phyloP scores from a whole-genome alignment of 2,888 invertebrate genomes.

The Alloplasta piceator region DNA sequence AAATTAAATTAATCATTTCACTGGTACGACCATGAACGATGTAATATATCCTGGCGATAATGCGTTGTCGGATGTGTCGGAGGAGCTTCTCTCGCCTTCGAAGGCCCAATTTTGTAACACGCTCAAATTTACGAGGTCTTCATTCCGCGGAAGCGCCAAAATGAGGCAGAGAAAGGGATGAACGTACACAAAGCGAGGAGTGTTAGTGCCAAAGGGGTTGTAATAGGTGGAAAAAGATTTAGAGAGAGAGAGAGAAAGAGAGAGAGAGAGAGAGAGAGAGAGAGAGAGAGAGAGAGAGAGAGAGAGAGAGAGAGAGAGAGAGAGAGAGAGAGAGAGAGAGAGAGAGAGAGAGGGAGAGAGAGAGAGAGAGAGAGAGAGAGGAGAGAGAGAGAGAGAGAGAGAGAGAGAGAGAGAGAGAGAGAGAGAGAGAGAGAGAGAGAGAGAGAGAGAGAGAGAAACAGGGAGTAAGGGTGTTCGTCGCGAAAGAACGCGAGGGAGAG shows the following conservation, averaged over 20 bases:
- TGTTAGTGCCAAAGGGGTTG: conserved; percentile 21
- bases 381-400: no score
- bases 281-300: conserved; percentile 17
- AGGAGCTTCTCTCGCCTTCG: conserved; percentile 1
- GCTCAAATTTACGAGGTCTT: conserved; percentile 54
- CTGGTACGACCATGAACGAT: no score
- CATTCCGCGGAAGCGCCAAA: conserved; percentile 34
- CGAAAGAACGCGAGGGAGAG: conserved; percentile 44
- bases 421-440: background rate
- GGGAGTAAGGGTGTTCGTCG: conserved; percentile 32
- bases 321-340: background rate
- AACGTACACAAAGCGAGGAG: background rate
- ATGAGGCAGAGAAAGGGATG: conserved; percentile 27
- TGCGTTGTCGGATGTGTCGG: conserved; percentile 42
- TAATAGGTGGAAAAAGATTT: background rate
- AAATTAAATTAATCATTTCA: no score
- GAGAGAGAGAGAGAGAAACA: conserved; percentile 18
- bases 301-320: conserved; percentile 29
- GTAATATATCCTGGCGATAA: conserved; percentile 43
- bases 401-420: conserved; percentile 1
- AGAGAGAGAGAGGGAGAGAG: conserved; percentile 19
- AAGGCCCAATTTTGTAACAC: conserved; percentile 57
- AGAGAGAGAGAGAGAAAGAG: conserved; percentile 19
- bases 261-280: conserved; percentile 17
- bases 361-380: conserved; percentile 5